These are phyloP conservation scores for Pygathrix nemaeus DNA, from an alignment of 2,113 vertebrate species.

Conservation along the genomic window DNA sequence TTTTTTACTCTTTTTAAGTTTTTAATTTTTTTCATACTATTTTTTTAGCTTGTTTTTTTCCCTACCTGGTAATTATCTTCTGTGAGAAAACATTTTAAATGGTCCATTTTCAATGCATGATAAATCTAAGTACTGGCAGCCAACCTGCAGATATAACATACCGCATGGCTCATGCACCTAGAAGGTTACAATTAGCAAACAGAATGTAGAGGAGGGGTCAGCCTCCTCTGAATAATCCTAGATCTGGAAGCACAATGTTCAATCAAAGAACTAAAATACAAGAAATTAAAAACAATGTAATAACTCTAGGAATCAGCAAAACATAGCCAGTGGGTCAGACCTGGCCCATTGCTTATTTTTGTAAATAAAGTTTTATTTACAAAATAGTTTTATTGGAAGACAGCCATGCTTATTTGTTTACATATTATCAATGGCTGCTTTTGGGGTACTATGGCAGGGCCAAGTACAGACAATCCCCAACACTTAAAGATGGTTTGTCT, in stretches of 20 bases:
- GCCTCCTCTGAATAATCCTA: background rate
- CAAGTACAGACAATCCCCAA: background rate
- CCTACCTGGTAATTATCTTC: background rate
- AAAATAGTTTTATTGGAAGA: background rate
- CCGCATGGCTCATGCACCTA: accelerated
- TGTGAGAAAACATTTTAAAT: too few relatives aligned
- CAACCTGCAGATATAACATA: too few relatives aligned
- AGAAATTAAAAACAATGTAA: background rate
- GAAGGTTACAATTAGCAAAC: too few relatives aligned
- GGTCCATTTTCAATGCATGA: too few relatives aligned
- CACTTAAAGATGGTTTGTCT: background rate
- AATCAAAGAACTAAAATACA: background rate
- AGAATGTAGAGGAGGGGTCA: too few relatives aligned
- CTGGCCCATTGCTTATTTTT: background rate
- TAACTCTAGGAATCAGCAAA: background rate
- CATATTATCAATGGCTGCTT: background rate
- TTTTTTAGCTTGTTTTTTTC: background rate
- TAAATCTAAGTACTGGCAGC: too few relatives aligned
- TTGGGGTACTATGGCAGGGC: background rate
- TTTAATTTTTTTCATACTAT: background rate
- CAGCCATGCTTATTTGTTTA: background rate
- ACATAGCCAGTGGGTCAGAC: background rate
- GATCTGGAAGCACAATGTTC: background rate
- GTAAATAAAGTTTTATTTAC: background rate
- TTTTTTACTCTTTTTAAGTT: background rate